These are phyloP conservation scores for Microtus agrestis DNA, from an alignment of 2,797 vertebrate species.

Conservation along the genomic window DNA sequence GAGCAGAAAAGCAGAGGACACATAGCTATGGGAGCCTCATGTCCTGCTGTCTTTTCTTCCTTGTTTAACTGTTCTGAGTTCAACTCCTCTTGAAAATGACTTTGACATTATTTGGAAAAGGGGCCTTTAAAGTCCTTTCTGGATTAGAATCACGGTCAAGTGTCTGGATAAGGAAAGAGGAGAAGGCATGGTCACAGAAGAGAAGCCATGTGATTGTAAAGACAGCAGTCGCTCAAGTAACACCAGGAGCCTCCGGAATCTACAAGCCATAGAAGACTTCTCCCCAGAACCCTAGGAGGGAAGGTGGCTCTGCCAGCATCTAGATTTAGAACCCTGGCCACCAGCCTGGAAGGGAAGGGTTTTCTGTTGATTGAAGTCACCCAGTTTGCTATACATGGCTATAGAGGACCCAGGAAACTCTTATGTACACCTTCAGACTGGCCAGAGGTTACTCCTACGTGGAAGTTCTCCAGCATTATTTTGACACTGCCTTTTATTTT, in stretches of 20 bases:
- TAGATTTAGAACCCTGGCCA: neutral
- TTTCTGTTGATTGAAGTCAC: neutral
- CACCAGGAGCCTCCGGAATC: neutral
- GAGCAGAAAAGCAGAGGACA: neutral
- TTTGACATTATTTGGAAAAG: neutral
- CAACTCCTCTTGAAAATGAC: neutral
- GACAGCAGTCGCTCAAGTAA: too few species aligned
- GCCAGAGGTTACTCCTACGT: neutral
- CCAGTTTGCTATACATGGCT: neutral
- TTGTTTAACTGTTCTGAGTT: neutral
- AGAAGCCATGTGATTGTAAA: neutral
- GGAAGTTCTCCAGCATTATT: neutral
- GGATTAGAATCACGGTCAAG: neutral
- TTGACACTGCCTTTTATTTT: neutral
- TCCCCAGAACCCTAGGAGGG: neutral
- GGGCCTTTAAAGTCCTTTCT: neutral
- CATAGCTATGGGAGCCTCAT: neutral
- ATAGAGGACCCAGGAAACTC: neutral
- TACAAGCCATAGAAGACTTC: neutral
- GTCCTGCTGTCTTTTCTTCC: neutral
- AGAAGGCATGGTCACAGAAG: neutral
- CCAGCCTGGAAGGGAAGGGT: neutral
- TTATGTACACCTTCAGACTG: neutral
- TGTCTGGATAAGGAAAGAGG: neutral
- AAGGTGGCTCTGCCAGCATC: neutral